Conservation (phyloP, 1,140 invertebrate genomes). For the Pogonomyrmex californicus region DNA sequence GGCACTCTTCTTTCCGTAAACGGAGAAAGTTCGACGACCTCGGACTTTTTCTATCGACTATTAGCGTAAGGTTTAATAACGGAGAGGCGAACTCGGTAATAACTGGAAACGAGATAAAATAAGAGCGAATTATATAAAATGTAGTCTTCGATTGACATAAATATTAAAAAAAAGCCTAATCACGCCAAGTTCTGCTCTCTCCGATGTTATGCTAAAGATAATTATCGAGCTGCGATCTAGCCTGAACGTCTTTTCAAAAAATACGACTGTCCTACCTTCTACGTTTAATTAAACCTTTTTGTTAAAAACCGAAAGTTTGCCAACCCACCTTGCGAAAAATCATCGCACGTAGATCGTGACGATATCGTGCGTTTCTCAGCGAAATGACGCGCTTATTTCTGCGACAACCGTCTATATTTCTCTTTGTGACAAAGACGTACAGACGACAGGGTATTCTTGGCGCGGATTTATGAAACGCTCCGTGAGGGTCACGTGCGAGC, state of each 20-base stretch:
- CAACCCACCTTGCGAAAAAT: background rate
- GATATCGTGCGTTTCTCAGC: background rate
- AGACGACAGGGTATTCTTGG: background rate
- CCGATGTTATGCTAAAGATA: background rate
- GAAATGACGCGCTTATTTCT: constrained; percentile 15
- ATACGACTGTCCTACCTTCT: background rate
- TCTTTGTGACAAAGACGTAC: background rate
- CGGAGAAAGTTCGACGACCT: background rate
- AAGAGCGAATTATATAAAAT: background rate
- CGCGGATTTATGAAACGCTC: background rate
- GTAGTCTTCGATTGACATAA: background rate
- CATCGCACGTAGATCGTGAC: background rate
- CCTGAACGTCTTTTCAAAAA: no score
- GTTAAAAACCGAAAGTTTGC: background rate
- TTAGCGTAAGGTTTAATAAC: background rate
- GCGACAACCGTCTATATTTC: constrained; percentile 18
- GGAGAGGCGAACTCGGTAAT: background rate
- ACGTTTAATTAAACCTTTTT: background rate
- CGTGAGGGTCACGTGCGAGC: constrained; percentile 2
- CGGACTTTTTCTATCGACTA: background rate
- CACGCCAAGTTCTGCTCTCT: no score
- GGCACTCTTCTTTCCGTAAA: background rate
- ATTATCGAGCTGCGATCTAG: background rate
- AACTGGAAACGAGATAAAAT: background rate
- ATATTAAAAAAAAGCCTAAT: no score